Percentiles rank a stretch among this genome's conserved stretches.
These are phyloP conservation scores for Noctuana brunneofusca DNA, from an alignment of 2,888 invertebrate species.

Conservation along the genomic window DNA sequence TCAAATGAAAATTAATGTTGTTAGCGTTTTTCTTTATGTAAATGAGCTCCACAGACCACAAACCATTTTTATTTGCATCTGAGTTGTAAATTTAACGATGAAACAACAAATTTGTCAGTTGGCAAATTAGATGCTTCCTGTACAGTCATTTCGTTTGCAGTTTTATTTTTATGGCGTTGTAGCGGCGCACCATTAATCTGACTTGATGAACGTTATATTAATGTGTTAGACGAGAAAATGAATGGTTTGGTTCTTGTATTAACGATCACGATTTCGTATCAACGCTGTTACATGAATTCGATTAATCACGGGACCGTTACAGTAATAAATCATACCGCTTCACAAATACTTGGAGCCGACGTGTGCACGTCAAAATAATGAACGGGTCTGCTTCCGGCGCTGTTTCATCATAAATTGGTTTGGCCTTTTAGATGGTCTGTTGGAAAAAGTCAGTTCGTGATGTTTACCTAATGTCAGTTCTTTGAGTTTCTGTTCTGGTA, in stretches of 20 bases:
- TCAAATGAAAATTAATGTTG: neutral
- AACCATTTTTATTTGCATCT: slow-evolving; percentile 11
- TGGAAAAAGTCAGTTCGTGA: neutral
- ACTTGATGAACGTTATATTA: slow-evolving; percentile 31
- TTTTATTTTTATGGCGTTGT: slow-evolving; percentile 26
- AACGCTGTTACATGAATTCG: slow-evolving; percentile 57
- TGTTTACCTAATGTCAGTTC: neutral
- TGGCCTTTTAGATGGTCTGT: slow-evolving; percentile 45
- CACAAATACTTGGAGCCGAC: slow-evolving; percentile 58
- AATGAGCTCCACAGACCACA: neutral
- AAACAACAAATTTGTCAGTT: slow-evolving; percentile 29
- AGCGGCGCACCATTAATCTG: slow-evolving; percentile 24
- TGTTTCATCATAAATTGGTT: slow-evolving; percentile 58
- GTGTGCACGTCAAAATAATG: slow-evolving; percentile 63
- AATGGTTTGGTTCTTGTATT: slow-evolving; percentile 54
- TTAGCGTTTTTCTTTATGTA: neutral
- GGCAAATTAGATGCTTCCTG: slow-evolving; percentile 31
- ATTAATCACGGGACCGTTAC: slow-evolving; percentile 70
- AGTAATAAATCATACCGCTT: slow-evolving; percentile 71
- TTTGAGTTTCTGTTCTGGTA: neutral
- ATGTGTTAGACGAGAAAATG: slow-evolving; percentile 46
- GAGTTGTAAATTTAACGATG: slow-evolving; percentile 15
- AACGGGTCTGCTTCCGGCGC: slow-evolving; percentile 62
- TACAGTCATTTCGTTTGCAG: slow-evolving; percentile 21
- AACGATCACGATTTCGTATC: slow-evolving; percentile 54